Conservation (phyloP, 2,888 invertebrate genomes). For the Nebria brevicollis region DNA sequence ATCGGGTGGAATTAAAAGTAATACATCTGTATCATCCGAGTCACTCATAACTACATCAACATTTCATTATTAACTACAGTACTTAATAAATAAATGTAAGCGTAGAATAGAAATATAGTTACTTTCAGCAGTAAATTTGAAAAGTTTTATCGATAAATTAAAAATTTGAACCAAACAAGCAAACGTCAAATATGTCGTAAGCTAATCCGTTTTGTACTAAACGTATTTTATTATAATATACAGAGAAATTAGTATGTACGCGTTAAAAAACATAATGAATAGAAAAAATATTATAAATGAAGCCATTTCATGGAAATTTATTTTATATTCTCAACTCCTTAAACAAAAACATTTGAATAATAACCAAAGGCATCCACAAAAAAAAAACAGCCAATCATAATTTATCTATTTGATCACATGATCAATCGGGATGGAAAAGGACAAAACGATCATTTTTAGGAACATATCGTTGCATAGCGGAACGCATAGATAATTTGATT, state of each 20-base stretch:
- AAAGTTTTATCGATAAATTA: constrained; percentile 32
- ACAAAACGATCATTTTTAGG: too few species aligned
- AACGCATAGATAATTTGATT: too few species aligned
- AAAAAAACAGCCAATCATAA: too few species aligned
- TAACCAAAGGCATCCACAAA: too few species aligned
- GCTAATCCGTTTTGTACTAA: not conserved
- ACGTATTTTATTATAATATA: not conserved
- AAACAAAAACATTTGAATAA: not conserved
- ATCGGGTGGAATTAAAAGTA: constrained; percentile 82
- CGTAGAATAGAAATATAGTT: constrained; percentile 6
- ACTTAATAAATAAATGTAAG: not conserved
- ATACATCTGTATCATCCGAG: constrained; percentile 84
- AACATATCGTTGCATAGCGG: too few species aligned
- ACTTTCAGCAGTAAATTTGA: not conserved
- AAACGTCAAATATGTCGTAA: constrained; percentile 24
- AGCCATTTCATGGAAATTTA: not conserved
- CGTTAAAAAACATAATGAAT: not conserved
- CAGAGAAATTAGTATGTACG: not conserved
- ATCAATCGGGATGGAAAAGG: too few species aligned
- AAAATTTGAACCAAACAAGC: constrained; percentile 19
- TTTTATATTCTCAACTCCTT: not conserved
- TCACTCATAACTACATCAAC: constrained; percentile 69
- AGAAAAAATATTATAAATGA: constrained; percentile 6
- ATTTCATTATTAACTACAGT: not conserved
- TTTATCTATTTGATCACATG: too few species aligned